These are phyloP conservation scores for Chinchilla lanigera DNA, from an alignment of 2,113 vertebrate genomes.

Conservation along the genomic window DNA sequence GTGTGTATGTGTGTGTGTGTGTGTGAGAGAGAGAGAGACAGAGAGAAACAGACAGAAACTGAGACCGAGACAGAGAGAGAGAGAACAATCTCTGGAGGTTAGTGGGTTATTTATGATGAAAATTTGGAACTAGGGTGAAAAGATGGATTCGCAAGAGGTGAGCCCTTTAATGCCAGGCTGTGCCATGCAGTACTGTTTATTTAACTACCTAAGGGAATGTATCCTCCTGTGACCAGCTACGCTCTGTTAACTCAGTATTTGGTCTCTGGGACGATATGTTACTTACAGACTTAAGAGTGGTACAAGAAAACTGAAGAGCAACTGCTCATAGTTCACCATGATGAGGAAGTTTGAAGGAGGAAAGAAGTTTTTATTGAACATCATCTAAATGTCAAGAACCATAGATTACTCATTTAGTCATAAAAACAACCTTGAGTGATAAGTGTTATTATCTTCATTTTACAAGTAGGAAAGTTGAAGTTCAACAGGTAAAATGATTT, in stretches of 20 bases:
- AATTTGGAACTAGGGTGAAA: slow-evolving; percentile 50
- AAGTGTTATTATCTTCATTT: slow-evolving; percentile 71
- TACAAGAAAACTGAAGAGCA: slow-evolving; percentile 18
- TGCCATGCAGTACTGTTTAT: not conserved
- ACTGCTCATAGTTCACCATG: slow-evolving; percentile 42
- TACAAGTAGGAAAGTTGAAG: slow-evolving; percentile 69
- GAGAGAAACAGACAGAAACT: not conserved
- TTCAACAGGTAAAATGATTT: slow-evolving; percentile 75
- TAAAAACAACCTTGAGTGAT: slow-evolving; percentile 73
- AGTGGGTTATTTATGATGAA: slow-evolving; percentile 44
- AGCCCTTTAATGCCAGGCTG: not conserved
- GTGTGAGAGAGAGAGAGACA: not conserved
- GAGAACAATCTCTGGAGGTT: slow-evolving; percentile 52
- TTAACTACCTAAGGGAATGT: slow-evolving; percentile 8
- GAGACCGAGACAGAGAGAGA: not conserved
- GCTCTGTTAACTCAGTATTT: slow-evolving; percentile 33
- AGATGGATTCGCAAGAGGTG: not conserved
- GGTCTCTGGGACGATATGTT: not conserved
- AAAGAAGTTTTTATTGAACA: slow-evolving; percentile 58
- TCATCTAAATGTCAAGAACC: slow-evolving; percentile 67
- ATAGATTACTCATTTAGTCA: slow-evolving; percentile 69
- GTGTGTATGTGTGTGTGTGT: not conserved
- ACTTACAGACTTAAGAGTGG: not conserved
- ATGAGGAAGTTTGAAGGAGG: slow-evolving; percentile 55
- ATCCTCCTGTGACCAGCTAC: not conserved